Percentiles rank a stretch among this genome's conserved stretches.
phyloP scores from a whole-genome alignment of 30 jellyfish, hydroid and myxozoan species.

The Aurelia aurita region DNA sequence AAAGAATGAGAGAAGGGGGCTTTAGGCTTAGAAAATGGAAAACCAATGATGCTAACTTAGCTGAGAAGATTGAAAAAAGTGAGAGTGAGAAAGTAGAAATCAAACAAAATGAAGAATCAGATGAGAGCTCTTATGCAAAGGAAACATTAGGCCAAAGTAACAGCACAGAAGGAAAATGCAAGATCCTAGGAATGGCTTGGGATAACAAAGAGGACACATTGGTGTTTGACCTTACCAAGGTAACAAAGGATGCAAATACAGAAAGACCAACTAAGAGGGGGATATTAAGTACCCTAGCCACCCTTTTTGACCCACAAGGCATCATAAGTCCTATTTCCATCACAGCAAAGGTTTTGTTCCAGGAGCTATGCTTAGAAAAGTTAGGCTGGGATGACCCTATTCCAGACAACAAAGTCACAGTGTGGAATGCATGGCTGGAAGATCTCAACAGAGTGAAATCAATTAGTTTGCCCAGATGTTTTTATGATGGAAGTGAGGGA shows the following conservation, averaged over 20 bases:
- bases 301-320: conserved; percentile 45
- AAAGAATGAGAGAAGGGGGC: conserved; percentile 25
- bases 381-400: conserved; percentile 38
- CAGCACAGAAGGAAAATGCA: conserved; percentile 2
- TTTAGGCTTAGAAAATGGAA: conserved; percentile 50
- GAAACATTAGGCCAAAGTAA: conserved; percentile 12
- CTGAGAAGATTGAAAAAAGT: background rate
- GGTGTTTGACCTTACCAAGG: background rate
- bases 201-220: conserved; percentile 30
- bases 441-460: conserved; percentile 19
- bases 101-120: background rate
- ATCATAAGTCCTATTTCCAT: conserved; percentile 24
- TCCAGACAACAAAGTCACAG: background rate
- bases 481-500: conserved; percentile 24
- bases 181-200: conserved; percentile 40
- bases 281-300: conserved; percentile 27
- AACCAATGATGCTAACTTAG: background rate
- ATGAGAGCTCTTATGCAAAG: background rate
- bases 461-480: conserved; percentile 33
- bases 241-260: background rate
- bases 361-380: conserved; percentile 20
- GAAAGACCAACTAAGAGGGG: conserved; percentile 17
- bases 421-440: conserved; percentile 25
- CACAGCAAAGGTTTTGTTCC: conserved; percentile 40
- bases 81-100: background rate